Percentiles rank a stretch among this genome's conserved stretches.
These are phyloP conservation scores for Nyleta sp. DNA, from an alignment of 2,888 invertebrate genomes.

Conservation along the genomic window DNA sequence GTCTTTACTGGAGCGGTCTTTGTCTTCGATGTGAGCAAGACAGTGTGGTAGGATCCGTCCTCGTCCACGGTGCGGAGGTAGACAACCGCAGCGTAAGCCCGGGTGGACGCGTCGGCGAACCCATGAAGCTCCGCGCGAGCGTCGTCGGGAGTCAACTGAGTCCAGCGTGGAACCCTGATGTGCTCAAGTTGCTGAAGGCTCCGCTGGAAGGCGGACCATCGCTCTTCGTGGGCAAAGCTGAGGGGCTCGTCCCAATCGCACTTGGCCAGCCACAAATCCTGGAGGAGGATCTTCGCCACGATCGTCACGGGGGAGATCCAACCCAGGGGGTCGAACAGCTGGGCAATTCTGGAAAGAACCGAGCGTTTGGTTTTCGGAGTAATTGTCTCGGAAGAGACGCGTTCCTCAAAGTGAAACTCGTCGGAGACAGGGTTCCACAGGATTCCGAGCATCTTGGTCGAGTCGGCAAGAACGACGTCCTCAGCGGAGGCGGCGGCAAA, in stretches of 20 bases:
- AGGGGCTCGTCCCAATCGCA: not conserved
- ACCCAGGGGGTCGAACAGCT: slow-evolving; percentile 17
- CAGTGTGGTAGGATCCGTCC: not conserved
- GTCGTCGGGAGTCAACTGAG: not conserved
- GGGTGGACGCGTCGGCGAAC: not conserved
- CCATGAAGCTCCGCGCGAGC: not conserved
- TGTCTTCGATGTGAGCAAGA: not conserved
- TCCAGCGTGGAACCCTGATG: not conserved
- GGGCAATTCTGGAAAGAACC: not conserved
- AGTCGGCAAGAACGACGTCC: not conserved
- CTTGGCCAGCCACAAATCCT: slow-evolving; percentile 1
- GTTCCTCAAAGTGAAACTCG: not conserved
- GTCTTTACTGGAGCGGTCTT: not conserved
- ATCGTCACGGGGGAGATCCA: not conserved
- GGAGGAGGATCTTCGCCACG: not conserved
- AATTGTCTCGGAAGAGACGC: too few species aligned
- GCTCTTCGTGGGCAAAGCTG: not conserved
- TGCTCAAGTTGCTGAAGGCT: not conserved
- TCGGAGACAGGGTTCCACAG: not conserved
- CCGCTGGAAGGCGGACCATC: not conserved
- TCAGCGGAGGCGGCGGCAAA: too few species aligned
- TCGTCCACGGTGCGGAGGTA: not conserved
- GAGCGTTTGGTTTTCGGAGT: not conserved
- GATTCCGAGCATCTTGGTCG: slow-evolving; percentile 12
- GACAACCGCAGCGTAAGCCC: not conserved